These are phyloP conservation scores for Drosophila neotestacea DNA, from an alignment of 2,888 invertebrate genomes.

Conservation along the genomic window DNA sequence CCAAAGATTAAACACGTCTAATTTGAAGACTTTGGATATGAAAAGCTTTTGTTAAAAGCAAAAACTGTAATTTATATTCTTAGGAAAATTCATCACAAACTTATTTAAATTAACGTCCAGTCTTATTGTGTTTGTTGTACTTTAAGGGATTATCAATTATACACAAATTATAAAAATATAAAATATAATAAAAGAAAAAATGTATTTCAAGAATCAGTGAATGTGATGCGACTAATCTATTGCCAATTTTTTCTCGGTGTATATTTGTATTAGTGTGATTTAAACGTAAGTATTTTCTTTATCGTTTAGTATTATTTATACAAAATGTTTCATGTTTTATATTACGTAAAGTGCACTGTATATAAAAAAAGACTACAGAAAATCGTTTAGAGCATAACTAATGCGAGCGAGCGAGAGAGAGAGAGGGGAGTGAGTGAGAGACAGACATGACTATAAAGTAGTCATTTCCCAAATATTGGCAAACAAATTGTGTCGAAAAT, in stretches of 20 bases:
- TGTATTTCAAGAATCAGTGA: slow-evolving; percentile 42
- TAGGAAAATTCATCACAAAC: background rate
- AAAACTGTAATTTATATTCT: background rate
- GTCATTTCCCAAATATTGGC: slow-evolving; percentile 30
- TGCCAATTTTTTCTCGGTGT: slow-evolving; percentile 84
- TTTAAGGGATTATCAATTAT: background rate
- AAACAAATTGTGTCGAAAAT: slow-evolving; percentile 60
- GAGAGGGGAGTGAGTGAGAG: background rate
- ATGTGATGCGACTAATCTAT: slow-evolving; percentile 79
- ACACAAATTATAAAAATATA: slow-evolving; percentile 12
- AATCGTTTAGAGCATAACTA: slow-evolving; percentile 58
- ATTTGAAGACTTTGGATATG: background rate
- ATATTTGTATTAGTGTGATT: slow-evolving; percentile 77
- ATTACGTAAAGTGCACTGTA: slow-evolving; percentile 60
- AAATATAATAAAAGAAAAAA: slow-evolving; percentile 26
- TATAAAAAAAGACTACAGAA: slow-evolving; percentile 59
- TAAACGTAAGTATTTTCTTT: slow-evolving; percentile 53
- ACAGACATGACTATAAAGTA: background rate
- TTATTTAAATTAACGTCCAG: background rate
- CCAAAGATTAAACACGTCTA: slow-evolving; percentile 7
- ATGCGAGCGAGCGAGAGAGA: background rate
- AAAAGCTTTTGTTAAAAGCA: background rate
- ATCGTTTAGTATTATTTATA: slow-evolving; percentile 61
- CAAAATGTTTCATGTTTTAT: slow-evolving; percentile 58
- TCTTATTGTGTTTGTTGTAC: slow-evolving; percentile 8